phyloP scores from a whole-genome alignment of 2,797 vertebrate species.

The Crenichthys baileyi region DNA sequence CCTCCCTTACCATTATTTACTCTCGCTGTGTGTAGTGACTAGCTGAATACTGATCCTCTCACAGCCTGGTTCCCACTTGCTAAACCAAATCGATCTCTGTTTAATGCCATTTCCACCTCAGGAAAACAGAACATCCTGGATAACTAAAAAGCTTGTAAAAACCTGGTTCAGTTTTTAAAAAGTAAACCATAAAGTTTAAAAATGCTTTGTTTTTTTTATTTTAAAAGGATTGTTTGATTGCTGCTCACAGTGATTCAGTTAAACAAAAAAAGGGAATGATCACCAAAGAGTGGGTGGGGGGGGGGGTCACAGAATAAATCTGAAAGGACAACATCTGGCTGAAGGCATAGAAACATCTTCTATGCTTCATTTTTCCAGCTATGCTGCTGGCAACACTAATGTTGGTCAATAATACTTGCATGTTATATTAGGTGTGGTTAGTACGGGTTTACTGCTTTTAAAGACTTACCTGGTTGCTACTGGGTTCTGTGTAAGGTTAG shows the following conservation, averaged over 20 bases:
- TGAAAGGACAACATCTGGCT: slow-evolving; percentile 6
- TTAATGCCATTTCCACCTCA: too few species aligned
- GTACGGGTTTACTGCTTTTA: not conserved
- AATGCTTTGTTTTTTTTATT: not conserved
- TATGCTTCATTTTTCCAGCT: slow-evolving; percentile 8
- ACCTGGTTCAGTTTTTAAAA: too few species aligned
- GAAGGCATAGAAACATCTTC: slow-evolving; percentile 8
- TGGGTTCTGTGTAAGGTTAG: not conserved
- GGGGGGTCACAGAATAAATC: not conserved
- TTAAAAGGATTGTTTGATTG: not conserved
- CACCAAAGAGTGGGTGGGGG: not conserved
- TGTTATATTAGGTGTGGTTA: not conserved
- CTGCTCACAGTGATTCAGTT: not conserved
- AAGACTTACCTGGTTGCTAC: not conserved
- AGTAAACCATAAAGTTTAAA: not conserved
- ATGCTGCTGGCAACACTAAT: not conserved
- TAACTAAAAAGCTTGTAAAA: too few species aligned
- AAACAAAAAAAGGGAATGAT: not conserved
- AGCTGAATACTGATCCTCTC: too few species aligned
- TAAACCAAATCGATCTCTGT: too few species aligned
- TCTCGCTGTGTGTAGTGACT: too few species aligned
- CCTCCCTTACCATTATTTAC: too few species aligned
- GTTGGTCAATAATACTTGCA: not conserved
- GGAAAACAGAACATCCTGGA: not conserved
- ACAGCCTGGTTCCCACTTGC: too few species aligned